A percentile compares a stretch with the other conserved stretches of the same genome.
Conservation (phyloP, 2,797 vertebrate species). For the Ispidina lecontei region DNA sequence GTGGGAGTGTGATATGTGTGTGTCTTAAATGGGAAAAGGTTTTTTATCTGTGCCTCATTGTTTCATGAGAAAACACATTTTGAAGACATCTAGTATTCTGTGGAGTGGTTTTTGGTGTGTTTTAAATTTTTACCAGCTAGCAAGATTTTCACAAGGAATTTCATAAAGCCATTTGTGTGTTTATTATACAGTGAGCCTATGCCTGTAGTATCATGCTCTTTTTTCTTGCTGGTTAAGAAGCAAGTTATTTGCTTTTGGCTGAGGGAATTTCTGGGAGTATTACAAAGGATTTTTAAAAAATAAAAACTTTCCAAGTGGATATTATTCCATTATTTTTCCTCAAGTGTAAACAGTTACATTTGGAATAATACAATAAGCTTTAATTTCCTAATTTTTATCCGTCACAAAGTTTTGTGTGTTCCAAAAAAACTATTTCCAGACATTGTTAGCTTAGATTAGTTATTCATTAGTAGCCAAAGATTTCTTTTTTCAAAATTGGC, state of each 20-base stretch:
- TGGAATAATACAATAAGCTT: slow-evolving; percentile 81
- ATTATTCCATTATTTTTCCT: slow-evolving; percentile 82
- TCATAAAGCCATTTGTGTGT: slow-evolving; percentile 46
- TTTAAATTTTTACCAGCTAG: background rate
- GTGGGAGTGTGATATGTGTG: accelerated
- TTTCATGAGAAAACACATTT: background rate
- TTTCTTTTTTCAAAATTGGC: slow-evolving; percentile 79
- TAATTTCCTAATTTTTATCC: slow-evolving; percentile 81
- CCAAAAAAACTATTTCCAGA: slow-evolving; percentile 80
- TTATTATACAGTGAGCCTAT: slow-evolving; percentile 33
- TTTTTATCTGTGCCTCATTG: accelerated
- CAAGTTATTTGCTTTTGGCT: slow-evolving; percentile 65
- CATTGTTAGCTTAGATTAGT: slow-evolving; percentile 79
- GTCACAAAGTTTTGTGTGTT: slow-evolving; percentile 65
- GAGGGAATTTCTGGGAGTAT: slow-evolving; percentile 75
- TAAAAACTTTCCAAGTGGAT: slow-evolving; percentile 78
- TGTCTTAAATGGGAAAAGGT: background rate
- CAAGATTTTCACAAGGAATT: background rate
- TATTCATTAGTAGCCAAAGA: slow-evolving; percentile 80
- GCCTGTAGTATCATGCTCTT: slow-evolving; percentile 52
- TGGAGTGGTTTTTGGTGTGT: background rate
- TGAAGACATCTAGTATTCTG: background rate
- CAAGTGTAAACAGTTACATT: slow-evolving; percentile 84
- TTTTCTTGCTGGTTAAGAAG: slow-evolving; percentile 70
- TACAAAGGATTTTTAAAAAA: slow-evolving; percentile 70